phyloP scores from a whole-genome alignment of 2,113 vertebrate species.

The Cebus imitator region DNA sequence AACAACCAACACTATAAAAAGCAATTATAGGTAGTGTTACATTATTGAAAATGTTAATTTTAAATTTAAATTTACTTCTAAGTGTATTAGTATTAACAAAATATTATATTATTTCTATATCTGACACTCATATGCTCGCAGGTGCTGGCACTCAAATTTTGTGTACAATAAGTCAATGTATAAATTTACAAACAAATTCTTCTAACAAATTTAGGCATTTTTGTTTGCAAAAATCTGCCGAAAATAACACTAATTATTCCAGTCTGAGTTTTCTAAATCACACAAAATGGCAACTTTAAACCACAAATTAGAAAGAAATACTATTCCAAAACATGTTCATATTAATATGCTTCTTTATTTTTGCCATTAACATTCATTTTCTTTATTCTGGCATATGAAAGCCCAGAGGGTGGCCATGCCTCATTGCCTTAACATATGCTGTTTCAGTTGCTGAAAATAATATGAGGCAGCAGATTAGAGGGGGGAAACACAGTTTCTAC shows the following conservation, averaged over 20 bases:
- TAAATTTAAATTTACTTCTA: too few relatives aligned
- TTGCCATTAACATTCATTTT: constrained; percentile 53
- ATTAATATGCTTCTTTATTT: neutral
- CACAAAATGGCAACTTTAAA: neutral
- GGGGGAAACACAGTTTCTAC: neutral
- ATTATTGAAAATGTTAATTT: neutral
- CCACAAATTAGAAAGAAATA: neutral
- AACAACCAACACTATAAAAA: neutral
- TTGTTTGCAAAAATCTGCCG: neutral
- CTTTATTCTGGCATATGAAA: constrained; percentile 41
- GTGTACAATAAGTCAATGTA: neutral
- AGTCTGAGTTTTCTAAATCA: neutral
- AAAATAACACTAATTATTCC: neutral
- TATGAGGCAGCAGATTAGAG: constrained; percentile 6
- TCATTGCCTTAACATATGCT: constrained; percentile 63
- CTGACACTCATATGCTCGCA: neutral
- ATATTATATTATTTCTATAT: neutral
- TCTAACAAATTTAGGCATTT: neutral
- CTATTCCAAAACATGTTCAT: neutral
- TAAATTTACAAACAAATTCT: neutral
- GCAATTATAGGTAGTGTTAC: neutral
- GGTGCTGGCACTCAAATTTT: neutral
- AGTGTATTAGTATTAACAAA: neutral
- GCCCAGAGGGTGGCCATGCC: constrained; percentile 1
- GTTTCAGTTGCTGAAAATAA: constrained; percentile 37